These are phyloP conservation scores for Myocastor coypus DNA, from an alignment of 2,113 vertebrate species.

Conservation along the genomic window DNA sequence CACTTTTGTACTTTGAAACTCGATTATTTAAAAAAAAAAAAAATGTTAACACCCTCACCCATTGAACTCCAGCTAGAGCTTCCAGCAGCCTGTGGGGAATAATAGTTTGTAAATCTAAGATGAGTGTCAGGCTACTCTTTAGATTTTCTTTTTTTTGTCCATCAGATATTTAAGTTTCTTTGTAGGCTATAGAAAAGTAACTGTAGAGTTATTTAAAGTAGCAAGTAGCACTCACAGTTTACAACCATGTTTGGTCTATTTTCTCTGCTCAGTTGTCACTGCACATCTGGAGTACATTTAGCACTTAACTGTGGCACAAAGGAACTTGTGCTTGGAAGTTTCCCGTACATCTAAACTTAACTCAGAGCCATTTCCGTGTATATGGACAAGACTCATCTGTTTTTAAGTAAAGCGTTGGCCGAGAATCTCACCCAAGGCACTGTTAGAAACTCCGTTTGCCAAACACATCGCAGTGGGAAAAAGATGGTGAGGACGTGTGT, in stretches of 20 bases:
- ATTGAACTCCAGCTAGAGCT: background rate
- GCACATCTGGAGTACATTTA: background rate
- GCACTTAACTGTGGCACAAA: background rate
- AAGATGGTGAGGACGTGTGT: background rate
- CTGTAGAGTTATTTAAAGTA: conserved; percentile 3
- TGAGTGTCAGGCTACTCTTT: background rate
- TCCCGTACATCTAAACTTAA: background rate
- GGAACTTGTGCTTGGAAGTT: background rate
- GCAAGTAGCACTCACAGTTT: background rate
- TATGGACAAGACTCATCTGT: background rate
- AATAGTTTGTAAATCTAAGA: background rate
- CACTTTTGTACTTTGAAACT: background rate
- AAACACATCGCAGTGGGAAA: background rate
- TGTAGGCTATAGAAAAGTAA: background rate
- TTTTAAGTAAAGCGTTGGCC: background rate
- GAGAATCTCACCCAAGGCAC: background rate
- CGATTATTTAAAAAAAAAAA: background rate
- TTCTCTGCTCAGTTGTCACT: background rate
- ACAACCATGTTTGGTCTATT: background rate
- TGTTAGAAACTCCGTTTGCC: background rate
- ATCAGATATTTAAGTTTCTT: conserved; percentile 5
- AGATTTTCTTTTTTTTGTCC: background rate
- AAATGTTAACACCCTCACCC: background rate
- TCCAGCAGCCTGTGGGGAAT: background rate
- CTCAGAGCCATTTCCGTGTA: background rate